Evolutionary conservation across 2,113 vertebrate species (phyloP).

Genomic region (Rhinopomastus cyanomelas): DNA sequence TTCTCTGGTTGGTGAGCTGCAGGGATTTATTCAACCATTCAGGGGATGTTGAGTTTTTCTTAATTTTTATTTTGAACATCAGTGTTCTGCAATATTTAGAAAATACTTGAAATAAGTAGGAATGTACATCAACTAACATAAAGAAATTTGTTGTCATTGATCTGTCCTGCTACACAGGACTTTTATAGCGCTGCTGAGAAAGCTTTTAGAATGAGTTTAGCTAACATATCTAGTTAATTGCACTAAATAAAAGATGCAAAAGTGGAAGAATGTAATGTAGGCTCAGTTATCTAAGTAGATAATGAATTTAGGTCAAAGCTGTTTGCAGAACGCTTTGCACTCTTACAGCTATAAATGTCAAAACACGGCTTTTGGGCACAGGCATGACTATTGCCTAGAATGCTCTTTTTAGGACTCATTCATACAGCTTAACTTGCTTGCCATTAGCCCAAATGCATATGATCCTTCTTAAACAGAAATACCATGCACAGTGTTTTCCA

Average conservation of each 20-base stretch:
- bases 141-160: neutral
- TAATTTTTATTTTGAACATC: constrained; percentile 14
- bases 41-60: neutral
- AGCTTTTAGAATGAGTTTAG: neutral
- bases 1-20: constrained; percentile 34
- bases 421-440: neutral
- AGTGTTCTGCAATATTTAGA: neutral
- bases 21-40: neutral
- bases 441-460: neutral
- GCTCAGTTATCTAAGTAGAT: neutral
- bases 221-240: neutral
- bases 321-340: neutral
- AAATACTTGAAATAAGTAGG: neutral
- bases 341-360: neutral
- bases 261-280: neutral
- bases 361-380: neutral
- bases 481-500: neutral
- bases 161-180: neutral
- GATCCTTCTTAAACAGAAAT: neutral
- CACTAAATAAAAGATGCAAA: neutral
- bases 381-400: neutral
- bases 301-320: neutral
- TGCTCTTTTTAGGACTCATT: neutral
- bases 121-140: neutral
- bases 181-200: neutral